Evolutionary conservation across 2,113 vertebrate genomes (phyloP), one percentile per base, ranked within the genome.

Genomic region (Trachemys scripta): DNA sequence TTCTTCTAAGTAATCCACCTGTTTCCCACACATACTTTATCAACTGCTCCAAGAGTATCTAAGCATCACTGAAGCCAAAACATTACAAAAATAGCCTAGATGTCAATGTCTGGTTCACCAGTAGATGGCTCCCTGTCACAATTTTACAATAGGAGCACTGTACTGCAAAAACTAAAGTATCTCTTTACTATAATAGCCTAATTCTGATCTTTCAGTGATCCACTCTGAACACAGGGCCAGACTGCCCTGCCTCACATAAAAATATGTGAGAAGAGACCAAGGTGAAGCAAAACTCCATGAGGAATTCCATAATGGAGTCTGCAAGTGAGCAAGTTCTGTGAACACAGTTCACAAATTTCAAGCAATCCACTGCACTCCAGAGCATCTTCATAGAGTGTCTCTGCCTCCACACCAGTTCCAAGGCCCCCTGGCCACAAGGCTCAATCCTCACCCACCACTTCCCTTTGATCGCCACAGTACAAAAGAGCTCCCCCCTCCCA

Each of bases 121-220:
- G 96, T 93, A 97, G 97, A 56, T 97, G 97, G 96, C 95, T 69
- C 57, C 45, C 80, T 16, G 54, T 83, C 38, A 94, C 92, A 95
- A 94, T 81, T 95, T 96, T 97, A 65, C 49, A 62, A 53, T 80
- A 29, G 35, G 6, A 22, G 20, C 10, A 10, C n/a, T 47, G 38
- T 78, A 78, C 12, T 25, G 42, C 11, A 29, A 27, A 27, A 47
- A 47, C 11, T 27, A 27, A 29, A 72, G 17, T 8, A 69, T 69
- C 62, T 65, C 38, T 42, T 42, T 22, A 42, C 65, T 12, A 3
- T 42, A 17, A 9, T 8, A 38, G 25, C 22, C 14, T 14, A 54
- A 10, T 29, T 11, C 78, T 51, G 78, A 80, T 49, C 47, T 17
- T 31, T 29, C 45, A 29, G 13, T 8, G 22, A 24, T 19, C 5